Percentiles rank a stretch among this genome's conserved stretches.
These are phyloP conservation scores for Catocala nupta DNA, from an alignment of 2,888 invertebrate genomes.

Conservation along the genomic window DNA sequence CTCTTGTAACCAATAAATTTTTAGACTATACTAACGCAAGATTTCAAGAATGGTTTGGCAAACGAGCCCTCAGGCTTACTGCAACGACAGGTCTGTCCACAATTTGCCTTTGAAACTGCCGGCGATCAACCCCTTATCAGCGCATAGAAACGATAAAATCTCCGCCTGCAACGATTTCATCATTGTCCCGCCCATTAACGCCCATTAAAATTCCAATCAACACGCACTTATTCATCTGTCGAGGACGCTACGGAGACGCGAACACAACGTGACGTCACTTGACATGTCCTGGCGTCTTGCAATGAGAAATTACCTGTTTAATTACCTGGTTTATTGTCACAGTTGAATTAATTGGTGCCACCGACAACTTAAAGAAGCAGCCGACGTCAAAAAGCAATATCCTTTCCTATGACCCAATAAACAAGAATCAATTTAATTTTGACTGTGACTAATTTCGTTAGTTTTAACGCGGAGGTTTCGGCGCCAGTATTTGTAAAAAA, in stretches of 20 bases:
- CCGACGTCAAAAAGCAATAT: conserved; percentile 58
- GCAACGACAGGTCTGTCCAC: conserved; percentile 68
- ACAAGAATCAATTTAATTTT: conserved; percentile 63
- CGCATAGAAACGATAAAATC: conserved; percentile 80
- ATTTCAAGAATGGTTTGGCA: conserved; percentile 13
- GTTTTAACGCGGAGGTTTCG: conserved; percentile 68
- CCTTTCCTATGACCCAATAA: conserved; percentile 66
- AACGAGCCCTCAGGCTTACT: conserved; percentile 64
- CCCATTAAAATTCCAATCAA: conserved; percentile 85
- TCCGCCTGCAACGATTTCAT: conserved; percentile 76
- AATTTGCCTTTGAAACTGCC: conserved; percentile 86
- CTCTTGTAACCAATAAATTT: too few relatives aligned
- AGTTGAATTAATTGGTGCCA: conserved; percentile 53
- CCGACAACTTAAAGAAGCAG: conserved; percentile 41
- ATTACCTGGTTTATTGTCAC: conserved; percentile 62
- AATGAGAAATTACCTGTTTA: conserved; percentile 76
- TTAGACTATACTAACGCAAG: not conserved
- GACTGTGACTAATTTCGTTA: conserved; percentile 83
- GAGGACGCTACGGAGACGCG: conserved; percentile 31
- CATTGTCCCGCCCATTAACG: conserved; percentile 86
- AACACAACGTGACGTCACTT: conserved; percentile 58
- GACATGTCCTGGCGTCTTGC: conserved; percentile 66
- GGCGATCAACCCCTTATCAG: conserved; percentile 79
- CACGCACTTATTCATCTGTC: conserved; percentile 86
- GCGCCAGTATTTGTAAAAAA: conserved; percentile 79